phyloP scores from a whole-genome alignment of 2,113 vertebrate genomes.

The Agapornis roseicollis region DNA sequence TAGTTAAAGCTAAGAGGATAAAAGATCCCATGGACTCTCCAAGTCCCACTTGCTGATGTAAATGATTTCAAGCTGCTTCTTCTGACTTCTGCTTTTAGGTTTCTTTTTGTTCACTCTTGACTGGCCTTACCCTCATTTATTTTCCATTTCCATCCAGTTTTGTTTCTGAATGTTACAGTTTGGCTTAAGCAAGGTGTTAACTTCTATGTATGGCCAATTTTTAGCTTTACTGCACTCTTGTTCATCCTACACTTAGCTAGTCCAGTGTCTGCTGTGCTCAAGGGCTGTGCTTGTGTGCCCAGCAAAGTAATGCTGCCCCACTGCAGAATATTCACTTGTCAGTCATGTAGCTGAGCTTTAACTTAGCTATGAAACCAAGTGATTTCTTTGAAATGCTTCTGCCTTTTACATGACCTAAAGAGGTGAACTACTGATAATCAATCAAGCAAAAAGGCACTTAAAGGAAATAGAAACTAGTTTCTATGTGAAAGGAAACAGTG shows the following conservation, averaged over 20 bases:
- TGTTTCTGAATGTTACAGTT: background rate
- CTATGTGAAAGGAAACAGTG: conserved; percentile 5
- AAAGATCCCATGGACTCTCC: background rate
- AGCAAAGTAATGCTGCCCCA: background rate
- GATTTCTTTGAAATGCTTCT: conserved; percentile 30
- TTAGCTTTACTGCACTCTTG: background rate
- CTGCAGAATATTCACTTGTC: background rate
- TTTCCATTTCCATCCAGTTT: background rate
- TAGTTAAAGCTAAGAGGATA: background rate
- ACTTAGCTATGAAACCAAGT: background rate
- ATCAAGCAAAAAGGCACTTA: background rate
- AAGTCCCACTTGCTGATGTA: background rate
- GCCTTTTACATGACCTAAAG: background rate
- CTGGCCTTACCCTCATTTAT: background rate
- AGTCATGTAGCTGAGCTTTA: fast-evolving
- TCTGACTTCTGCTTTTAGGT: background rate
- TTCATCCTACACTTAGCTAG: background rate
- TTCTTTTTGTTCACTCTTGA: background rate
- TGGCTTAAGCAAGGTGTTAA: background rate
- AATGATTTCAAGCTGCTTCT: background rate
- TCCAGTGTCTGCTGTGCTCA: background rate
- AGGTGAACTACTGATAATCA: background rate
- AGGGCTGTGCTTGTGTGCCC: background rate
- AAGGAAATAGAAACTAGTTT: conserved; percentile 55
- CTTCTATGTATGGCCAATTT: background rate